Evolutionary conservation across 1,140 invertebrate species (phyloP).

Genomic region (Caenorhabditis elegans): DNA sequence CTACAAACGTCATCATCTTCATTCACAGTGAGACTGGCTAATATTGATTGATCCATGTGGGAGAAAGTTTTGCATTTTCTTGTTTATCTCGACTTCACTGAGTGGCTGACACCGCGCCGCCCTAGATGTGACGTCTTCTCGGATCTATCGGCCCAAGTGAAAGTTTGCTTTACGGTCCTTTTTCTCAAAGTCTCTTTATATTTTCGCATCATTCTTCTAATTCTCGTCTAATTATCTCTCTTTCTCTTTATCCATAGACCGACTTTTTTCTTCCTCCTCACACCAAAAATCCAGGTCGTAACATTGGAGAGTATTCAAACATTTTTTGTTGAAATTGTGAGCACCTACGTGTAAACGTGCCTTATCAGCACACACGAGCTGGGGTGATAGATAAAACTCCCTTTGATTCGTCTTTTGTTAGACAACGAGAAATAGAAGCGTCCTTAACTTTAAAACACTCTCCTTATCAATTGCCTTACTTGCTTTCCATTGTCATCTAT

Average conservation of each 20-base stretch:
- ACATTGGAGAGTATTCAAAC: background rate
- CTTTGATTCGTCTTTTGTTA: background rate
- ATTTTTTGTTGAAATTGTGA: background rate
- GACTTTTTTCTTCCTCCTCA: background rate
- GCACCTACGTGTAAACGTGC: background rate
- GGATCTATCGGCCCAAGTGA: background rate
- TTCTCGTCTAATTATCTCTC: constrained; percentile 14
- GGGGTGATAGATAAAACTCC: background rate
- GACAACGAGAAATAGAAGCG: background rate
- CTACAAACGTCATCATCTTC: background rate
- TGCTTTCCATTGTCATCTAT: background rate
- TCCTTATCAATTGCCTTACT: too few species aligned
- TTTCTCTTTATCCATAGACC: background rate
- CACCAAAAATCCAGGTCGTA: background rate
- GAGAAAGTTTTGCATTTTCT: constrained; percentile 7
- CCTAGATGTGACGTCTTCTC: constrained; percentile 30
- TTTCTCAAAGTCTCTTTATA: background rate
- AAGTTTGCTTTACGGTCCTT: constrained; percentile 25
- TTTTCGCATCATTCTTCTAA: background rate
- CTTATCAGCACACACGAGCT: too few species aligned
- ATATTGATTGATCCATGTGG: background rate
- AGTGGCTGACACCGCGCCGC: background rate
- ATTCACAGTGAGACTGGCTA: background rate
- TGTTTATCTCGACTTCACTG: constrained; percentile 12
- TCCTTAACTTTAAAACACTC: background rate